Evolutionary conservation across 2,113 vertebrate genomes (phyloP).

Genomic region (Cololabis saira): DNA sequence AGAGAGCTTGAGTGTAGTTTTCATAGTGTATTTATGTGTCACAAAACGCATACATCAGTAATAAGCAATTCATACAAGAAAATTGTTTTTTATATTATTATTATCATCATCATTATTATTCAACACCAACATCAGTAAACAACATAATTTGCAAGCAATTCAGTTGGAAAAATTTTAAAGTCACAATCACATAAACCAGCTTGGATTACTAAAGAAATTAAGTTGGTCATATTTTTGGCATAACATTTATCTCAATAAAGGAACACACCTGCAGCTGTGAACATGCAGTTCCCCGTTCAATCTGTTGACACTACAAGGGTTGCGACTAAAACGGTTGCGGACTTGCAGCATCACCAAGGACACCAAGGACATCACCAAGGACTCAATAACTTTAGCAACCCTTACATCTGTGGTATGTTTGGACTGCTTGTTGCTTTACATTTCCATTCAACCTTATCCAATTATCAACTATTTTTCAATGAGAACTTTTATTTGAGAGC

Average conservation of each 20-base stretch:
- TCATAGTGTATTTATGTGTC: background rate
- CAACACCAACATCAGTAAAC: background rate
- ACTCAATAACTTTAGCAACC: background rate
- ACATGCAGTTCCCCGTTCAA: too few relatives aligned
- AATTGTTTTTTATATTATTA: background rate
- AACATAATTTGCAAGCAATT: background rate
- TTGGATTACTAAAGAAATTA: too few relatives aligned
- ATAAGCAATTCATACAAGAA: background rate
- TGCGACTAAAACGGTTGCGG: too few relatives aligned
- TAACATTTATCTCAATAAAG: background rate
- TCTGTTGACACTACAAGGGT: too few relatives aligned
- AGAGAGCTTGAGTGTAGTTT: slow-evolving; percentile 4
- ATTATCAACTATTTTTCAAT: slow-evolving; percentile 15
- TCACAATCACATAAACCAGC: too few relatives aligned
- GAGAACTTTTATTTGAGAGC: slow-evolving; percentile 17
- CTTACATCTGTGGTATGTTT: too few relatives aligned
- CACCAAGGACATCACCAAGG: too few relatives aligned
- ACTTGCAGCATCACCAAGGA: background rate
- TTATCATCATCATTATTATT: background rate
- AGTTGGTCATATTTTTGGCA: too few relatives aligned
- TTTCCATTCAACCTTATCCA: background rate
- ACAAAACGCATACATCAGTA: background rate
- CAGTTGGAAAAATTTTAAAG: background rate
- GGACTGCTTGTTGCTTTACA: too few relatives aligned
- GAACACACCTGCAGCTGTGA: slow-evolving; percentile 1